Evolutionary conservation across 2,888 invertebrate genomes (phyloP).

Genomic region (Drosophila rubida): DNA sequence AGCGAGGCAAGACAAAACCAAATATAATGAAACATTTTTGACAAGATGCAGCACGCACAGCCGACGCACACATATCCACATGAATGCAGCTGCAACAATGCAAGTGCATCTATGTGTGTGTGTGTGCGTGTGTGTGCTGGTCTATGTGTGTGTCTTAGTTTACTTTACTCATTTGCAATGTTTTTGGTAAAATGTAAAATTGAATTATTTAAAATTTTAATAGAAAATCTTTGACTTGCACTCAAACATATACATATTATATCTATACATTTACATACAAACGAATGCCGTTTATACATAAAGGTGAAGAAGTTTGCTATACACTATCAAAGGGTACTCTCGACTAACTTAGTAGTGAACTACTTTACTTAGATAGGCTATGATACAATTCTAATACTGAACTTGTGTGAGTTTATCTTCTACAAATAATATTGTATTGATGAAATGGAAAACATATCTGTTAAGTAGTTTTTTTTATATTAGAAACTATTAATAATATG

Average conservation of each 20-base stretch:
- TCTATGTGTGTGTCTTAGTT: constrained; percentile 48
- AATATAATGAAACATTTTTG: constrained; percentile 78
- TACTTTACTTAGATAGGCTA: too few relatives aligned
- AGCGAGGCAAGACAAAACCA: constrained; percentile 64
- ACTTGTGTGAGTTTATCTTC: too few relatives aligned
- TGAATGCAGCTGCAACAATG: constrained; percentile 47
- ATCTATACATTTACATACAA: constrained; percentile 7
- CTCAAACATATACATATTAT: constrained; percentile 51
- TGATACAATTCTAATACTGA: too few relatives aligned
- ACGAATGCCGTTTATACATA: constrained; percentile 12
- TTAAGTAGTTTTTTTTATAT: not conserved
- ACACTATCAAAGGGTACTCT: not conserved
- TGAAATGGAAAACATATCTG: too few relatives aligned
- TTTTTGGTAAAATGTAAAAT: constrained; percentile 80
- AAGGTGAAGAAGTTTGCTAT: constrained; percentile 17
- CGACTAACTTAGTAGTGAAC: not conserved
- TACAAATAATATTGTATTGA: too few relatives aligned
- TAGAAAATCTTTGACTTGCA: constrained; percentile 76
- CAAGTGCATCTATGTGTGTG: not conserved
- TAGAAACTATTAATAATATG: too few relatives aligned
- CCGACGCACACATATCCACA: constrained; percentile 12
- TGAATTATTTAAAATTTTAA: constrained; percentile 81
- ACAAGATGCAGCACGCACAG: constrained; percentile 66
- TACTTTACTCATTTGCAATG: constrained; percentile 77
- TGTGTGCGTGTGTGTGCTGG: not conserved